A percentile compares a stretch with the other conserved stretches of the same genome.
phyloP scores from a whole-genome alignment of 1,140 invertebrate species.

The Varroa destructor region DNA sequence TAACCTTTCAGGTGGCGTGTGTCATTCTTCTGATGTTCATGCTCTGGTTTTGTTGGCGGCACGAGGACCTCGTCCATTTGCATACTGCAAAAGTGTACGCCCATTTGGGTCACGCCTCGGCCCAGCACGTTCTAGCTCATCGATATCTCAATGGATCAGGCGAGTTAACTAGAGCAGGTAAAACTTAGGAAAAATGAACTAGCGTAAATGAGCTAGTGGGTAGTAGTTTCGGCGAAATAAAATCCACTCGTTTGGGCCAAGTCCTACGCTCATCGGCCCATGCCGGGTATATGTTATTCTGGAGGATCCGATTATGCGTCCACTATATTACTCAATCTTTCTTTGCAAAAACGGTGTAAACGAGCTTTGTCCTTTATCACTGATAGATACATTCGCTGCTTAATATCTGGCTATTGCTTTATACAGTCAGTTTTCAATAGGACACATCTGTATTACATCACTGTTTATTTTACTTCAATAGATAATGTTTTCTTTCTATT shows the following conservation, averaged over 20 bases:
- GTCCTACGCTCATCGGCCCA: background rate
- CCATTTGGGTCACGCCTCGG: constrained; percentile 44
- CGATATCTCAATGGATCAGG: constrained; percentile 44
- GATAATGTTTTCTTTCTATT: too few relatives aligned
- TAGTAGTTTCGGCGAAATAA: constrained; percentile 24
- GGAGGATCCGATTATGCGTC: background rate
- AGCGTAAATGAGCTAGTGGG: constrained; percentile 17
- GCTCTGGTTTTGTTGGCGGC: constrained; percentile 16
- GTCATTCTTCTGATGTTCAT: constrained; percentile 8
- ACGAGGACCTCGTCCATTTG: constrained; percentile 44
- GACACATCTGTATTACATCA: too few relatives aligned
- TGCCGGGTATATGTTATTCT: background rate
- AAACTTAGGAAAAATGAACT: too few relatives aligned
- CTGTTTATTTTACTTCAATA: too few relatives aligned
- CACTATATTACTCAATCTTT: too few relatives aligned
- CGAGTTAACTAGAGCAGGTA: background rate
- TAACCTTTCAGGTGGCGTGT: background rate
- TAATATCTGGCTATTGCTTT: too few relatives aligned
- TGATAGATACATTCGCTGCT: too few relatives aligned
- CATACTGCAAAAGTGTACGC: constrained; percentile 46
- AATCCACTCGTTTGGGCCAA: background rate
- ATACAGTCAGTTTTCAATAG: too few relatives aligned
- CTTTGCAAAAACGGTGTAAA: too few relatives aligned
- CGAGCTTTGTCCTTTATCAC: too few relatives aligned
- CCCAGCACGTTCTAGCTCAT: constrained; percentile 47